phyloP scores from a whole-genome alignment of 2,888 invertebrate species.

The Eupithecia exiguata region DNA sequence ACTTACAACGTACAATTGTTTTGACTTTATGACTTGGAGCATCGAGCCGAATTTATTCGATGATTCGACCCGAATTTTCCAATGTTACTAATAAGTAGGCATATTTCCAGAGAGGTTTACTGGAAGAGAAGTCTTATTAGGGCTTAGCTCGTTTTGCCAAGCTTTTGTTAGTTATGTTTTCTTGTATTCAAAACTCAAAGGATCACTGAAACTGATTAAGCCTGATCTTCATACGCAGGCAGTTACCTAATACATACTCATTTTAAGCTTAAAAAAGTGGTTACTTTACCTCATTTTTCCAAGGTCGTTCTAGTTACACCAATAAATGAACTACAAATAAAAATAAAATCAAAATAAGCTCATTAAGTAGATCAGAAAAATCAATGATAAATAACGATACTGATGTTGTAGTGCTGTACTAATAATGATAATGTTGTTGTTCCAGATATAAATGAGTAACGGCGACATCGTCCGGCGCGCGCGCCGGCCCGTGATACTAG shows the following conservation, averaged over 20 bases:
- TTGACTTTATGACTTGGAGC: not conserved
- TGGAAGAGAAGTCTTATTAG: not conserved
- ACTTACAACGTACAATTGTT: not conserved
- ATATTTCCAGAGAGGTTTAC: not conserved
- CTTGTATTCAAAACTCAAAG: not conserved
- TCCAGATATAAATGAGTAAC: constrained; percentile 75
- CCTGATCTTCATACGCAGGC: not conserved
- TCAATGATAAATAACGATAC: not conserved
- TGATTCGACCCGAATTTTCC: not conserved
- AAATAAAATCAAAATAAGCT: not conserved
- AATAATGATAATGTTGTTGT: constrained; percentile 47
- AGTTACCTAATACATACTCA: not conserved
- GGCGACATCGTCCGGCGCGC: constrained; percentile 65
- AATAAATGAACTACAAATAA: too few relatives aligned
- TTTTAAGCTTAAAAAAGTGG: not conserved
- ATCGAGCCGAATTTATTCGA: not conserved
- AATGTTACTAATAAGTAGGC: not conserved
- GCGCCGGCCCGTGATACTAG: constrained; percentile 66
- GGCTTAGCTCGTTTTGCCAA: not conserved
- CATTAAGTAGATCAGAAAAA: not conserved
- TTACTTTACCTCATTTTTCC: not conserved
- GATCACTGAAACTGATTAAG: not conserved
- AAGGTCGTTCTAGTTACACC: too few relatives aligned
- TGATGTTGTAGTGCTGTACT: not conserved
- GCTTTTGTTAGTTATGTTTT: not conserved